phyloP scores from a whole-genome alignment of 2,797 vertebrate genomes.

The Mormyrus proboscirostris region DNA sequence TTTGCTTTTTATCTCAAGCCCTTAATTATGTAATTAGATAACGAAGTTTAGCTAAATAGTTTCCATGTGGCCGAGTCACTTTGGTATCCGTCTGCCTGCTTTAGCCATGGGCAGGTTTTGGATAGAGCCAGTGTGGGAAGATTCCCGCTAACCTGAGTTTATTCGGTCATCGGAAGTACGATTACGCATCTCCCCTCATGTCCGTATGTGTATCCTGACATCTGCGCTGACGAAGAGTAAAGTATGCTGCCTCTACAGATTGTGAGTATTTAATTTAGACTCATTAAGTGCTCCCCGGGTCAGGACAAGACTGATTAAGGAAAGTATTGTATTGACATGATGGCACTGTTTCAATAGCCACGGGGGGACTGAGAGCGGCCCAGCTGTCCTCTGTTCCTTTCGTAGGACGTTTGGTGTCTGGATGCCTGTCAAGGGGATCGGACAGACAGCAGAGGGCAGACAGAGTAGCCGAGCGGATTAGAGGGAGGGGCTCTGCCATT shows the following conservation, averaged over 20 bases:
- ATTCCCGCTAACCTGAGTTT: background rate
- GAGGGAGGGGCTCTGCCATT: background rate
- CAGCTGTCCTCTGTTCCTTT: background rate
- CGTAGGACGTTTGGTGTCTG: background rate
- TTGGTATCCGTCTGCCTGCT: background rate
- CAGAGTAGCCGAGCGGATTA: background rate
- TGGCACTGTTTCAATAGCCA: background rate
- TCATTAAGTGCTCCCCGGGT: background rate
- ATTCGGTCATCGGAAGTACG: background rate
- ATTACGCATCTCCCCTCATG: background rate
- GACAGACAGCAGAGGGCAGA: background rate
- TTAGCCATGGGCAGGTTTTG: background rate
- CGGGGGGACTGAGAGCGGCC: background rate
- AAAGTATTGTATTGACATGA: background rate
- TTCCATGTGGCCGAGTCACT: background rate
- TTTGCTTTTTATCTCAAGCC: background rate
- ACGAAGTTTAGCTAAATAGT: background rate
- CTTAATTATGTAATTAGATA: constrained; percentile 10
- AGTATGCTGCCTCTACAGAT: background rate
- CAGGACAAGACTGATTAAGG: background rate
- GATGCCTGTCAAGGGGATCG: background rate
- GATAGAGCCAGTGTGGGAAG: background rate
- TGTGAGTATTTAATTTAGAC: background rate
- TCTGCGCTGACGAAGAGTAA: background rate
- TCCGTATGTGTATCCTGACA: background rate